Conservation (phyloP, 2,888 invertebrate species). For the Ichneumoninae sp. region DNA sequence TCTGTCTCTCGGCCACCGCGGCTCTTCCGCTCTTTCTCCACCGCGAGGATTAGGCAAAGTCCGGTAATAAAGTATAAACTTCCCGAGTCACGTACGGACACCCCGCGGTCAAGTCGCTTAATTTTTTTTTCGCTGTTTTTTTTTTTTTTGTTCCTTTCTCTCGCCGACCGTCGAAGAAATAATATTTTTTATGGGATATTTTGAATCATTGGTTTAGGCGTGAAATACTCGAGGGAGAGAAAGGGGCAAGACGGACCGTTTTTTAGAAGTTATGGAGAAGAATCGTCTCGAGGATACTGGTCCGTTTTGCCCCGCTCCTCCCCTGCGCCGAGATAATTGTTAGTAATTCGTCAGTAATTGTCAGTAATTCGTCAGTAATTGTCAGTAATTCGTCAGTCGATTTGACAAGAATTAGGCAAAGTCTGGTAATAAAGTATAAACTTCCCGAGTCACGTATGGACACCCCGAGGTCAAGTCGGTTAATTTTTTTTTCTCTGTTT, state of each 20-base stretch:
- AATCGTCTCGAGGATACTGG: not conserved
- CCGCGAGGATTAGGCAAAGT: slow-evolving; percentile 61
- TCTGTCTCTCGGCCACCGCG: slow-evolving; percentile 45
- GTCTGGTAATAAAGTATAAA: slow-evolving; percentile 59
- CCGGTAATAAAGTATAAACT: slow-evolving; percentile 59
- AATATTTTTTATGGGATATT: not conserved
- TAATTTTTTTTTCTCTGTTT: slow-evolving; percentile 1
- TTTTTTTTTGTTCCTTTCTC: not conserved
- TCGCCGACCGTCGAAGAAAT: not conserved
- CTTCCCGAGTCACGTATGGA: slow-evolving; percentile 39
- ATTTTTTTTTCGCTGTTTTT: not conserved
- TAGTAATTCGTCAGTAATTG: not conserved
- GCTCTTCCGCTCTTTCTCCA: slow-evolving; percentile 31
- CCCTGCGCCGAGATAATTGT: not conserved
- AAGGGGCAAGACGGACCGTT: not conserved
- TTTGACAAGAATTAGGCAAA: slow-evolving; percentile 57
- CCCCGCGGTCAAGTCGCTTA: slow-evolving; percentile 31
- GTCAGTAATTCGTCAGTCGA: not conserved
- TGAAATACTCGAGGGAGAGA: not conserved
- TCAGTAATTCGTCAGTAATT: too few relatives aligned
- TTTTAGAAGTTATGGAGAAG: not conserved
- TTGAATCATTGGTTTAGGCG: not conserved
- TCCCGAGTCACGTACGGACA: slow-evolving; percentile 40
- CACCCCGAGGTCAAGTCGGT: slow-evolving; percentile 31
- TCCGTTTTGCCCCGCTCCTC: not conserved